Conservation (phyloP, 1,140 invertebrate genomes). For the Hylaeus volcanicus region DNA sequence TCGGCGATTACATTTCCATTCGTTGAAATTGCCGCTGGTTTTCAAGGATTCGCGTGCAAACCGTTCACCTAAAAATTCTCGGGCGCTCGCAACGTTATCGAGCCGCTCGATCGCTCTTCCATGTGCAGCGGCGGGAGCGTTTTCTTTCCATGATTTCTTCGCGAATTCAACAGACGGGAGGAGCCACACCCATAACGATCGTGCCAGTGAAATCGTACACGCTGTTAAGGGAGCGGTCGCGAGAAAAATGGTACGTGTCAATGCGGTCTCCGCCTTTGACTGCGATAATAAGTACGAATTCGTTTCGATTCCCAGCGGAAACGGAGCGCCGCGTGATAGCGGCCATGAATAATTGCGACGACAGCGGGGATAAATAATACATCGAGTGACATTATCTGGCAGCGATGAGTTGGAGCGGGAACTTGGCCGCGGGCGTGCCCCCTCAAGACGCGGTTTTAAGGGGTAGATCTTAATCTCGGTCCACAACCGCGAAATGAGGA, state of each 20-base stretch:
- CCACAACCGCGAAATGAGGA: slow-evolving; percentile 69
- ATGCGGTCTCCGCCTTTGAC: slow-evolving; percentile 61
- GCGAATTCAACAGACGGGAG: neutral
- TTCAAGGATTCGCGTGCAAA: slow-evolving; percentile 7
- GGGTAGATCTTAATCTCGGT: slow-evolving; percentile 72
- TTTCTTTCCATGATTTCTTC: slow-evolving; percentile 15
- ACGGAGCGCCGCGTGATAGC: slow-evolving; percentile 68
- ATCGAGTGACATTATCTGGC: slow-evolving; percentile 74
- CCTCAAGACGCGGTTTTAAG: slow-evolving; percentile 50
- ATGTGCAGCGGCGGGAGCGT: neutral
- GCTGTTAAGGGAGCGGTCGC: slow-evolving; percentile 12
- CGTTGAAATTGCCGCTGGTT: slow-evolving; percentile 12
- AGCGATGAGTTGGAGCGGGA: slow-evolving; percentile 73
- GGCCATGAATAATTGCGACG: slow-evolving; percentile 78
- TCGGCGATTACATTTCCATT: slow-evolving; percentile 63
- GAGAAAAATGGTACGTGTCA: slow-evolving; percentile 61
- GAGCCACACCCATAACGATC: slow-evolving; percentile 13
- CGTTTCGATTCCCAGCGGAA: slow-evolving; percentile 75
- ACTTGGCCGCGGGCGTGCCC: slow-evolving; percentile 49
- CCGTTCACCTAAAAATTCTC: slow-evolving; percentile 6
- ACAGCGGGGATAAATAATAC: slow-evolving; percentile 76
- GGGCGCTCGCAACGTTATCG: too few relatives aligned
- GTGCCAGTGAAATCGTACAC: slow-evolving; percentile 22
- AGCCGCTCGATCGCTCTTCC: neutral
- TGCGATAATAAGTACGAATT: slow-evolving; percentile 70